These are phyloP conservation scores for Argopecten irradians DNA, from an alignment of 1,140 invertebrate genomes.

Conservation along the genomic window DNA sequence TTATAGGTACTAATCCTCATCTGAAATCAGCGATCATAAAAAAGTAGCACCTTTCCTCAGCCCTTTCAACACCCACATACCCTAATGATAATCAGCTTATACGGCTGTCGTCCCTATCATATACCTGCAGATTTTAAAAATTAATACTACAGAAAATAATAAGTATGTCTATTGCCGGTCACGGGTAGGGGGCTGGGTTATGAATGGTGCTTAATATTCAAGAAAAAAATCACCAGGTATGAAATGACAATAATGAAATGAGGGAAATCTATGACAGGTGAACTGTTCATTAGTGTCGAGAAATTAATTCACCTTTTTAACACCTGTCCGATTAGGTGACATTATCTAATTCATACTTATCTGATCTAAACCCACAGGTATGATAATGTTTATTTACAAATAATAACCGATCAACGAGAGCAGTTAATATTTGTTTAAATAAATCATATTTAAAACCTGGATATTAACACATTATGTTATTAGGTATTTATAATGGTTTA, in stretches of 20 bases:
- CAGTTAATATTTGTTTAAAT: too few relatives aligned
- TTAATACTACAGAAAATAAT: neutral
- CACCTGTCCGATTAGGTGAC: neutral
- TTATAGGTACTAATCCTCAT: neutral
- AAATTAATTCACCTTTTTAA: neutral
- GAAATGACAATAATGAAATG: neutral
- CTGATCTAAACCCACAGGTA: neutral
- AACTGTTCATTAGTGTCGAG: neutral
- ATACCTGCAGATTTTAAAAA: neutral
- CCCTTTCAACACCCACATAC: neutral
- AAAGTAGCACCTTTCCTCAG: neutral
- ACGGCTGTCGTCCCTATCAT: neutral
- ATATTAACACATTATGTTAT: neutral
- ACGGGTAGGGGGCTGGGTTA: neutral
- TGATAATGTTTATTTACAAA: neutral
- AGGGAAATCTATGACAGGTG: constrained; percentile 6
- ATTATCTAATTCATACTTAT: neutral
- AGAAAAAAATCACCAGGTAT: neutral
- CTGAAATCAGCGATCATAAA: neutral
- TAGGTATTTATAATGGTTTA: neutral
- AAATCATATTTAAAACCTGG: neutral
- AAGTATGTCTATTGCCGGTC: neutral
- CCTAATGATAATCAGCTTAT: neutral
- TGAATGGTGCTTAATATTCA: neutral
- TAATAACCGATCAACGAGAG: neutral